Evolutionary conservation across 2,113 vertebrate species (phyloP), one percentile per base, ranked within the genome.

Genomic region (Gavialis gangeticus): DNA sequence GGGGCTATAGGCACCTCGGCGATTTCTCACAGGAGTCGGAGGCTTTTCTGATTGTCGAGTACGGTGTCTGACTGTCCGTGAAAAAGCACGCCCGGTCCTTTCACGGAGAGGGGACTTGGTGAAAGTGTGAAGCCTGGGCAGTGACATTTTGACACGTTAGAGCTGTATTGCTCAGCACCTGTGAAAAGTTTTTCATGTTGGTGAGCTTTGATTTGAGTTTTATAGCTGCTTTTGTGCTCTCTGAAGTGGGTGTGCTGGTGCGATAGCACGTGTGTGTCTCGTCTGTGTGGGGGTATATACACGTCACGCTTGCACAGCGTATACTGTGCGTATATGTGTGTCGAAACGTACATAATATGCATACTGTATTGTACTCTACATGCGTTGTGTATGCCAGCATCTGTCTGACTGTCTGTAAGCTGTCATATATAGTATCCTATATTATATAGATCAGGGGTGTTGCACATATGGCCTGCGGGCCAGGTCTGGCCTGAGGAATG

Each of bases 391-490:
- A 59, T 88, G 86, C 91, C 87, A 87, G 73, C 91, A 27, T 63
- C 62, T 63, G 60, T 25, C 75, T 75, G 95, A 85, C 90, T 91
- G 84, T 94, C 76, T 78, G 22, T 84, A 92, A 94, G 96, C 94
- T 95, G 96, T 95, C 96, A 75, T 90, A 75, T 96, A 19, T 96
- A 80, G 95, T 96, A 96, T 34, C 34, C 34, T 34, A 34, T 34
- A 5, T 34, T 34, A 34, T 34, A 34, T 34, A 34, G 34, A 34
- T 34, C 34, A 34, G 34, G 34, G 34, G 34, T 34, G 34, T 34
- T 5, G 5, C 4, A 34, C 34, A 4, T 34, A 34, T 34, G 34
- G 34, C 34, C 34, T 34, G 34, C 34, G 34, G 34, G 34, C 34
- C 34, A 34, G 34, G 34, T 34, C 34, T 34, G 34, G 34, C 34